Conservation (phyloP, 2,113 vertebrate genomes). For the Poecilia latipinna region DNA sequence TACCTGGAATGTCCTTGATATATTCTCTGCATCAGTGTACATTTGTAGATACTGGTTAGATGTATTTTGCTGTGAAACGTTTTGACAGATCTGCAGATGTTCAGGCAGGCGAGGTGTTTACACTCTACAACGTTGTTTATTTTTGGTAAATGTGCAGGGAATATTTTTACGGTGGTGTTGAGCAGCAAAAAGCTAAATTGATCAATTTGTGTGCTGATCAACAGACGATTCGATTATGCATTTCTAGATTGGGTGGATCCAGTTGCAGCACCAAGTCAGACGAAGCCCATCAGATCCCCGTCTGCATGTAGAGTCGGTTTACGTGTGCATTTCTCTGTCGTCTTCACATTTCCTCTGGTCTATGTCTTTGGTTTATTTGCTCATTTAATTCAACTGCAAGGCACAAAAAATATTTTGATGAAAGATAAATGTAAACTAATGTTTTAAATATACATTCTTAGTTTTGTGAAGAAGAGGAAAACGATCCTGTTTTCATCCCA, state of each 20-base stretch:
- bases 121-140: conserved; percentile 49
- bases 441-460: conserved; percentile 8
- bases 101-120: conserved; percentile 44
- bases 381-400: conserved; percentile 10
- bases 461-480: background rate
- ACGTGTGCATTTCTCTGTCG: conserved; percentile 24
- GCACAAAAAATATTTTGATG: background rate
- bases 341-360: conserved; percentile 27
- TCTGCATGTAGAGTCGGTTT: conserved; percentile 48
- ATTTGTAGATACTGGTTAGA: conserved; percentile 70
- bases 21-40: conserved; percentile 69
- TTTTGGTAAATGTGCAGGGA: conserved; percentile 55
- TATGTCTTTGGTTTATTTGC: conserved; percentile 30
- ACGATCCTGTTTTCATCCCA: background rate
- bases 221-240: background rate
- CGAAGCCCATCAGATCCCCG: conserved; percentile 8
- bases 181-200: background rate
- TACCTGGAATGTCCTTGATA: conserved; percentile 78
- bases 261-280: background rate
- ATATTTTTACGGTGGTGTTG: conserved; percentile 21
- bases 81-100: conserved; percentile 20
- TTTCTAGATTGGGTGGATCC: background rate
- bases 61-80: conserved; percentile 64
- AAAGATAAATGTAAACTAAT: conserved; percentile 26
- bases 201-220: background rate